Evolutionary conservation across 2,113 vertebrate species (phyloP), one percentile per base, ranked within the genome.

Genomic region (Aepyceros melampus): DNA sequence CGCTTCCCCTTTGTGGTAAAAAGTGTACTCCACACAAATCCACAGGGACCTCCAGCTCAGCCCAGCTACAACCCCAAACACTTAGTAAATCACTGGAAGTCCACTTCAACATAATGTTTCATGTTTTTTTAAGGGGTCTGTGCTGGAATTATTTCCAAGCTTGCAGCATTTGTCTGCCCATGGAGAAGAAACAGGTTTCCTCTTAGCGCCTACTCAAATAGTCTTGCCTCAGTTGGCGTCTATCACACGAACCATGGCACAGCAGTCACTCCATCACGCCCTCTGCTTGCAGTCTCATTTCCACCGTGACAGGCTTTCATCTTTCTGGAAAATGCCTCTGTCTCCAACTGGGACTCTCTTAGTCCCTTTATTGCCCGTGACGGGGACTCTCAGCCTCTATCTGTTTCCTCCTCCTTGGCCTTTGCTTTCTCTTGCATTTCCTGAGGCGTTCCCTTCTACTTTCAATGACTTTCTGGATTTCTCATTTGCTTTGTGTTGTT

Each of bases 341-440:
- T 51, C 92, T 95, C 51, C 76, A 51, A 25, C 0, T 19, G 36
- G 89, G 31, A 79, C 58, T 74, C 5, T 19, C 71, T 45, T 29
- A 47, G 64, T 36, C 86, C 87, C 43, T 56, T n/a, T 16, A 21
- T 58, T 87, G 31, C 40, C 45, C 3, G 3, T 2, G 81, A 55
- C 62, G 64, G 87, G 45, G 71, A 64, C 90, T 78, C 67, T 64
- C 71, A 14, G 96, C 89, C 71, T 97, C 76, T 47, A 6, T 86
- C 78, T 60, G 7, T 64, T 96, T 96, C 92, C 93, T 81, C 4
- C 79, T 27, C 49, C 74, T 51, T 3, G 0, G 3, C 45, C 88
- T 55, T 71, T 55, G 85, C 85, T 94, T 97, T 93, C 81, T 64
- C 58, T 64, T 29, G 33, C 40, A 21, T 81, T 97, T 97, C 74